A percentile compares a stretch with the other conserved stretches of the same genome.
phyloP scores from a whole-genome alignment of 2,888 invertebrate species.

The Schizotus pectinicornis region DNA sequence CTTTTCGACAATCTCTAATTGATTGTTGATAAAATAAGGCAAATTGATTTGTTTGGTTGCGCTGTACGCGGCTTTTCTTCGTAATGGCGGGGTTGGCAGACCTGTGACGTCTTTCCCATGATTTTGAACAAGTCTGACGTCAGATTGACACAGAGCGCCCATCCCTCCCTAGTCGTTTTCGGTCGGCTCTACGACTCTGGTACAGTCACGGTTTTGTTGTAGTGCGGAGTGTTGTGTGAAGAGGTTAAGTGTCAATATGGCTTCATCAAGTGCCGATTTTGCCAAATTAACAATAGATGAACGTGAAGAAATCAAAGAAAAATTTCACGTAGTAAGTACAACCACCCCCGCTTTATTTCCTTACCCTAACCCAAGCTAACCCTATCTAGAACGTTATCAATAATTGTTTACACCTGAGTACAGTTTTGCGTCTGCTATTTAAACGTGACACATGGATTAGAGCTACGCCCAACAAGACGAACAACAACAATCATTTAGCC shows the following conservation, averaged over 20 bases:
- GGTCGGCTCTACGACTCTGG: constrained; percentile 17
- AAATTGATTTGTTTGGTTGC: no score
- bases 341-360: neutral
- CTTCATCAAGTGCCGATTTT: constrained; percentile 46
- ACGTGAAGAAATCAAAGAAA: constrained; percentile 76
- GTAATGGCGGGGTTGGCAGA: no score
- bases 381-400: neutral
- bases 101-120: no score
- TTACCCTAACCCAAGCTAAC: neutral
- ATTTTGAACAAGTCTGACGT: no score
- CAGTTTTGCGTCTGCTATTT: neutral
- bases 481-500: neutral
- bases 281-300: constrained; percentile 72
- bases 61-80: no score
- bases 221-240: neutral
- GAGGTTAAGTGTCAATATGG: constrained; percentile 33
- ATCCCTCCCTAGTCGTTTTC: no score
- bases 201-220: no score
- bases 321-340: constrained; percentile 73
- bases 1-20: no score
- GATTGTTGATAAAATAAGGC: no score
- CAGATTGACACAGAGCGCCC: no score
- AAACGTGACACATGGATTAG: constrained; percentile 23
- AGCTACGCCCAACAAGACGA: constrained; percentile 24
- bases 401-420: constrained; percentile 17